These are phyloP conservation scores for Hapalemur alaotrensis DNA, from an alignment of 2,797 vertebrate species.

Conservation along the genomic window DNA sequence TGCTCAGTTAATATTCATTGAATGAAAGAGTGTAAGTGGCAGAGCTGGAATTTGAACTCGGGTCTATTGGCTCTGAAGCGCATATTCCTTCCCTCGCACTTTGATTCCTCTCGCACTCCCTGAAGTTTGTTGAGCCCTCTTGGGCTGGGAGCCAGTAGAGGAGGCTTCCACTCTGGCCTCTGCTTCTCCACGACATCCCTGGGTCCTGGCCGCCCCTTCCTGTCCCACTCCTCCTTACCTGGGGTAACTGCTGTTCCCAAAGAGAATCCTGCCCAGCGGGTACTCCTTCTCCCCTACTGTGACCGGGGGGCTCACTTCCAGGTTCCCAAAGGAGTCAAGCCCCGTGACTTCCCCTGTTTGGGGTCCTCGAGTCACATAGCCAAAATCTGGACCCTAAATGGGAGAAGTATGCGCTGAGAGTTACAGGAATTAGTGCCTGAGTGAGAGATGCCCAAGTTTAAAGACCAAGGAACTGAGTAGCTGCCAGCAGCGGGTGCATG, in stretches of 20 bases:
- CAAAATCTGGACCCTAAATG: constrained; percentile 94
- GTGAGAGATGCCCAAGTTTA: accelerated
- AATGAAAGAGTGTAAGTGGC: accelerated
- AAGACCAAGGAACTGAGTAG: accelerated
- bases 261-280: constrained; percentile 94
- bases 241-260: constrained; percentile 92
- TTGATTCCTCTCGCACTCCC: neutral
- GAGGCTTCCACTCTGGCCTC: neutral
- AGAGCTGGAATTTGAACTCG: neutral
- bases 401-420: neutral
- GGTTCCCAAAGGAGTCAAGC: constrained; percentile 95
- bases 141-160: neutral
- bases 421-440: accelerated
- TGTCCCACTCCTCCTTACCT: constrained; percentile 83
- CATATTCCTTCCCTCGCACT: accelerated
- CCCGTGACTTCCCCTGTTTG: constrained; percentile 71
- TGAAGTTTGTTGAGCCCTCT: no score
- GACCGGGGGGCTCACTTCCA: constrained; percentile 96
- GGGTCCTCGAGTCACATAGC: constrained; percentile 90
- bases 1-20: neutral
- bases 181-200: accelerated
- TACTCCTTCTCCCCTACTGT: constrained; percentile 89
- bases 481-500: accelerated
- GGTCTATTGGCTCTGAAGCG: neutral
- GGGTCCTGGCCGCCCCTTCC: accelerated